Percentiles rank a stretch among this genome's conserved stretches.
phyloP scores from a whole-genome alignment of 2,113 vertebrate genomes.

The Cettia cetti region DNA sequence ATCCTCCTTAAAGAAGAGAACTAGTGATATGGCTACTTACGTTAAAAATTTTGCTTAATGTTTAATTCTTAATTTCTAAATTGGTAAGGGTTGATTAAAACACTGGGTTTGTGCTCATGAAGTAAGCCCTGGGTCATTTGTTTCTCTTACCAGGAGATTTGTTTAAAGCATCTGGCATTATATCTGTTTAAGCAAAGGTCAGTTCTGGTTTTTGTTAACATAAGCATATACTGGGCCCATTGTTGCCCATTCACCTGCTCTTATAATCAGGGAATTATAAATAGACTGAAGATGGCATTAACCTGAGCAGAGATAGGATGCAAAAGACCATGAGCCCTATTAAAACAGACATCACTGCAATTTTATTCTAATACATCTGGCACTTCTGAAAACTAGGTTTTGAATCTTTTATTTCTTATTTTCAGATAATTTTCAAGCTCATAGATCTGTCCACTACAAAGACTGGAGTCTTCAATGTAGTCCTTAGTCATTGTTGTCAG shows the following conservation, averaged over 20 bases:
- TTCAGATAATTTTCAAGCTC: slow-evolving; percentile 81
- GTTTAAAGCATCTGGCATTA: not conserved
- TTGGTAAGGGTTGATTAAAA: not conserved
- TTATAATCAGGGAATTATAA: not conserved
- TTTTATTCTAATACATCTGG: not conserved
- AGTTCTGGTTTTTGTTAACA: not conserved
- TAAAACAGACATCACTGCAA: not conserved
- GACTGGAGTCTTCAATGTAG: slow-evolving; percentile 86
- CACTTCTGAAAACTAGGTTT: not conserved
- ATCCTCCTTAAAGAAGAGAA: not conserved
- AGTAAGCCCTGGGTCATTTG: not conserved
- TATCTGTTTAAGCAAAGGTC: not conserved
- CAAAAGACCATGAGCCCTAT: not conserved
- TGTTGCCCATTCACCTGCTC: not conserved
- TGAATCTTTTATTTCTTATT: not conserved
- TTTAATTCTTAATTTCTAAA: not conserved
- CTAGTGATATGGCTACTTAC: not conserved
- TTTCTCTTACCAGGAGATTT: not conserved
- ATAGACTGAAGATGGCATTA: not conserved
- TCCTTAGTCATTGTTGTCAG: slow-evolving; percentile 85
- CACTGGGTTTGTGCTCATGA: not conserved
- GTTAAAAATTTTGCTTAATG: not conserved
- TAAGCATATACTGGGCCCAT: not conserved
- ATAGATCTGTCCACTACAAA: slow-evolving; percentile 86
- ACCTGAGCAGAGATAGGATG: not conserved